Conservation (phyloP, 2,113 vertebrate species). For the Bufo gargarizans region DNA sequence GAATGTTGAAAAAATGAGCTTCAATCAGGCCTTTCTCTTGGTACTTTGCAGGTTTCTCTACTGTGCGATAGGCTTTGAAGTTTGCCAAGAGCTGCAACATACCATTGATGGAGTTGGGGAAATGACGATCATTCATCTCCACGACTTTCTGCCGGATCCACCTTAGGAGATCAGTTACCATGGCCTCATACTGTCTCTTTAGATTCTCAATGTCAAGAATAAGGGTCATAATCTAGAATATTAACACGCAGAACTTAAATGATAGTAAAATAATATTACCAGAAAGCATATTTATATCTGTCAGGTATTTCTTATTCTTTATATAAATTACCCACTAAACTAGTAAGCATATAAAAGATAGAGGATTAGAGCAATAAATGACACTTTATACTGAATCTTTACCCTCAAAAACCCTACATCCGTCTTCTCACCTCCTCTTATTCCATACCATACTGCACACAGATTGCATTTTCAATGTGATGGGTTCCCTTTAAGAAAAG, state of each 20-base stretch:
- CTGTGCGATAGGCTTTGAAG: slow-evolving; percentile 83
- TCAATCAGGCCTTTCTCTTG: slow-evolving; percentile 85
- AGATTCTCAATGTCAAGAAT: slow-evolving; percentile 81
- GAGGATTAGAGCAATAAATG: no score
- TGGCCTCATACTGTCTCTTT: slow-evolving; percentile 76
- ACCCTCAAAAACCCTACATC: no score
- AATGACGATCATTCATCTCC: slow-evolving; percentile 77
- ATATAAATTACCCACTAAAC: no score
- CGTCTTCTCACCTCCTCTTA: no score
- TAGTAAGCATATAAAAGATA: no score
- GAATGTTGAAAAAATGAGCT: slow-evolving; percentile 84
- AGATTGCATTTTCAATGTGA: no score
- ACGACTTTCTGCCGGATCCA: slow-evolving; percentile 83
- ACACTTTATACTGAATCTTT: no score
- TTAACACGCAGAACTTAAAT: background rate
- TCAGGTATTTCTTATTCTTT: no score
- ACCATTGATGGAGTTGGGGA: slow-evolving; percentile 83
- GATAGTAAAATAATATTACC: no score
- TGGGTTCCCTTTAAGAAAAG: no score
- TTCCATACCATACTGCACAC: no score
- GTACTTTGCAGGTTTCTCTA: slow-evolving; percentile 88
- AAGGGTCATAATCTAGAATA: slow-evolving; percentile 74
- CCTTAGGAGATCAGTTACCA: slow-evolving; percentile 80
- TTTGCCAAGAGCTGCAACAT: slow-evolving; percentile 79
- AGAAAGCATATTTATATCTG: no score